Evolutionary conservation across 2,888 invertebrate genomes (phyloP).

Genomic region (Phrixothrix hirtus): DNA sequence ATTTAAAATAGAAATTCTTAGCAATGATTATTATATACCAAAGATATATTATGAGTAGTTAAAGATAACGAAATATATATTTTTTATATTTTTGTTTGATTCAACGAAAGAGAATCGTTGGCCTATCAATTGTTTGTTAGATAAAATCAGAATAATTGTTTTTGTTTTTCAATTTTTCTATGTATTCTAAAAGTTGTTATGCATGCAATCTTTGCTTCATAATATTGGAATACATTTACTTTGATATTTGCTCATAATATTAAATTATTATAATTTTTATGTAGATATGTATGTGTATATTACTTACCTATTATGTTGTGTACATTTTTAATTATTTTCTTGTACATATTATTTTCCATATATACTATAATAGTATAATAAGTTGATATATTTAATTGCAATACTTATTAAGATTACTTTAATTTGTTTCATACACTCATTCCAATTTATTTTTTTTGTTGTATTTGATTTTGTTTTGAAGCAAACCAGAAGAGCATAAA

Average conservation of each 20-base stretch:
- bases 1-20: too few relatives aligned
- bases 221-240: conserved; percentile 23
- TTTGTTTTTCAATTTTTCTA: conserved; percentile 31
- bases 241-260: conserved; percentile 39
- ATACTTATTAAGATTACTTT: conserved; percentile 18
- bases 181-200: conserved; percentile 31
- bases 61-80: conserved; percentile 49
- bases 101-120: conserved; percentile 41
- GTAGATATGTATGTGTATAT: conserved; percentile 39
- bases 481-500: conserved; percentile 21
- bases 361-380: conserved; percentile 15
- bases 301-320: conserved; percentile 21
- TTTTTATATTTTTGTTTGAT: conserved; percentile 40
- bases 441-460: conserved; percentile 19
- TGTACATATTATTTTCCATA: conserved; percentile 3
- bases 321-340: conserved; percentile 25
- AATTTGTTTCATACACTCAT: conserved; percentile 19
- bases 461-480: conserved; percentile 11
- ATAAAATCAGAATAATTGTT: too few relatives aligned
- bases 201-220: conserved; percentile 14
- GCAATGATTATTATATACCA: conserved; percentile 47
- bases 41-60: conserved; percentile 56
- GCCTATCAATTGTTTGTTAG: too few relatives aligned
- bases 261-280: conserved; percentile 37
- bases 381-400: conserved; percentile 29